These are phyloP conservation scores for Petrolisthes manimaculis DNA, from an alignment of 2,888 invertebrate genomes.

Conservation along the genomic window DNA sequence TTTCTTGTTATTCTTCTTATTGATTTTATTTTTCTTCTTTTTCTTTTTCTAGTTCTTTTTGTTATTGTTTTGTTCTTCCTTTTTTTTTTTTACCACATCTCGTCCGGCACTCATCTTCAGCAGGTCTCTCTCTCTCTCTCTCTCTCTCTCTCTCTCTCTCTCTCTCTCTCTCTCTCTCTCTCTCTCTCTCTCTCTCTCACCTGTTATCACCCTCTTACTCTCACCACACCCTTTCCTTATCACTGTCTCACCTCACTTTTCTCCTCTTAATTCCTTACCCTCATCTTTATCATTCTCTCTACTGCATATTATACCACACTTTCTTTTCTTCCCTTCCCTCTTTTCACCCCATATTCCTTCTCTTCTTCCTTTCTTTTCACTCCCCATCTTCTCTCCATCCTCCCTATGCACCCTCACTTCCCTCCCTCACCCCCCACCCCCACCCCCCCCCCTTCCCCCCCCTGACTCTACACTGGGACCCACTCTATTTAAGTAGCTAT, in stretches of 20 bases:
- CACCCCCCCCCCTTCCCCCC: neutral
- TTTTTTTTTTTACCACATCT: neutral
- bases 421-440: neutral
- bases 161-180: neutral
- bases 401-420: neutral
- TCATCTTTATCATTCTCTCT: neutral
- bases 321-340: constrained; percentile 5
- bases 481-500: constrained; percentile 51
- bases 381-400: neutral
- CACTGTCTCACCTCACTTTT: neutral
- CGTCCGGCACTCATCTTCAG: neutral
- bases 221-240: neutral
- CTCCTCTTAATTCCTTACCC: neutral
- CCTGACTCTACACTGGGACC: constrained; percentile 9
- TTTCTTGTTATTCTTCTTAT: neutral
- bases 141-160: neutral
- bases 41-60: neutral
- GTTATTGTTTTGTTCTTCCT: neutral
- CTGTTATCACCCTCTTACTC: neutral
- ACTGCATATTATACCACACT: neutral
- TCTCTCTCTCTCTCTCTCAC: neutral
- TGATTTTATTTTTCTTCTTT: neutral
- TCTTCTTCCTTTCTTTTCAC: neutral
- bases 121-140: neutral
- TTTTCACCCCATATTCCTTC: neutral